Conservation (phyloP, 2,888 invertebrate genomes). For the Taenaris catops region DNA sequence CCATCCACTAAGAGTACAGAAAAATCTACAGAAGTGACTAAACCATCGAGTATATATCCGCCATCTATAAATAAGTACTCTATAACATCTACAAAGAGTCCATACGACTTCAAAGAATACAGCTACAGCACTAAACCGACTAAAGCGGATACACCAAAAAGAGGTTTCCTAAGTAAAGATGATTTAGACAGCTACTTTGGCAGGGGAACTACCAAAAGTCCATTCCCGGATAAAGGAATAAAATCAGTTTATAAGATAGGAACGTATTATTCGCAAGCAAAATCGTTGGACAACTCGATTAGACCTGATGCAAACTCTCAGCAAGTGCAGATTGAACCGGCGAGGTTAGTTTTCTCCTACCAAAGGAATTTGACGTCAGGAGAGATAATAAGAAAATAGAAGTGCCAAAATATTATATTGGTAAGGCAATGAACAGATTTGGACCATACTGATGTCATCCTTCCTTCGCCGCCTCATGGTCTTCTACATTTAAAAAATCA, state of each 20-base stretch:
- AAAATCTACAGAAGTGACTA: constrained; percentile 38
- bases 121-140: constrained; percentile 53
- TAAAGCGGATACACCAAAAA: constrained; percentile 38
- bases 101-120: constrained; percentile 75
- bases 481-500: constrained; percentile 24
- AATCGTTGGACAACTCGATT: constrained; percentile 66
- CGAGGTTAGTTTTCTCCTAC: constrained; percentile 56
- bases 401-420: constrained; percentile 54
- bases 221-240: constrained; percentile 56
- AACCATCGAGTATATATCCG: constrained; percentile 28
- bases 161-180: constrained; percentile 58
- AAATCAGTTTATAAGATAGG: constrained; percentile 68
- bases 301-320: constrained; percentile 71
- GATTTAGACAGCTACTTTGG: constrained; percentile 56
- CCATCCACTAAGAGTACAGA: constrained; percentile 34
- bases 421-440: constrained; percentile 48
- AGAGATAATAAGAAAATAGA: constrained; percentile 45
- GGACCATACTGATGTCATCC: constrained; percentile 40
- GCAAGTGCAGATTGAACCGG: constrained; percentile 70
- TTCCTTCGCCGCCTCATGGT: constrained; percentile 29
- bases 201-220: constrained; percentile 76
- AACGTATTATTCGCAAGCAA: constrained; percentile 65
- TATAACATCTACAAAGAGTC: constrained; percentile 74
- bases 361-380: constrained; percentile 64
- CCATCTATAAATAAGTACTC: constrained; percentile 58